Evolutionary conservation across 2,888 invertebrate species (phyloP), one percentile per base, ranked within the genome.

Genomic region (Oligia fasciuncula): DNA sequence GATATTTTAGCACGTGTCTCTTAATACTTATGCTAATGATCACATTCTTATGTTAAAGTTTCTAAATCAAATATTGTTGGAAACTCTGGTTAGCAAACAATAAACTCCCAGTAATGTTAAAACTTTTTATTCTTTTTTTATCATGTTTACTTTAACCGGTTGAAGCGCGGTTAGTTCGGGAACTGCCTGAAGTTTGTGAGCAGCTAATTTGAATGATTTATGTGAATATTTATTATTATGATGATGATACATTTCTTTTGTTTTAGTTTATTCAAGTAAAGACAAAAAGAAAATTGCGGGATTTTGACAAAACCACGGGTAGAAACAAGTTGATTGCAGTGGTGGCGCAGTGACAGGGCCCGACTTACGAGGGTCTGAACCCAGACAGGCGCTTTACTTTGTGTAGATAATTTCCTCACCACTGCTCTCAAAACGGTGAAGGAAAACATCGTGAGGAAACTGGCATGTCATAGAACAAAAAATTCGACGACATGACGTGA

Each of bases 201-300:
- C 3, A 75, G 23, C n/a, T 70, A n/a, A 81, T 81, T 87, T 76
- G 76, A 81, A 83, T 85, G 83, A 88, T 87, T 86, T 88, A 88
- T 88, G 77, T 79, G 80, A 76, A 77, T 76, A 79, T 79, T 67
- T 79, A 54, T 70, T 75, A 71, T 43, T 60, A 73, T 72, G 14
- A 63, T 72, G 14, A 63, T 76, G 13, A 60, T 74, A 51, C 62
- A 35, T 40, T 23, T 11, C 2, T 77, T 74, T 78, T 76, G 35
- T 71, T 79, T 69, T 43, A 17, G 51, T 14, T 29, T 29, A 29
- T 29, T 66, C 23, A 0, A 51, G 14, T 43, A 8, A 43, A 29
- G 0, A 23, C 3, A 14, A 19, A 35, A 46, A 63, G 4, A 23
- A 65, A 46, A 8, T 3, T 49, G 2, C 5, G 9, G 9, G 19